These are phyloP conservation scores for Scomber japonicus DNA, from an alignment of 2,113 vertebrate species.

Conservation along the genomic window DNA sequence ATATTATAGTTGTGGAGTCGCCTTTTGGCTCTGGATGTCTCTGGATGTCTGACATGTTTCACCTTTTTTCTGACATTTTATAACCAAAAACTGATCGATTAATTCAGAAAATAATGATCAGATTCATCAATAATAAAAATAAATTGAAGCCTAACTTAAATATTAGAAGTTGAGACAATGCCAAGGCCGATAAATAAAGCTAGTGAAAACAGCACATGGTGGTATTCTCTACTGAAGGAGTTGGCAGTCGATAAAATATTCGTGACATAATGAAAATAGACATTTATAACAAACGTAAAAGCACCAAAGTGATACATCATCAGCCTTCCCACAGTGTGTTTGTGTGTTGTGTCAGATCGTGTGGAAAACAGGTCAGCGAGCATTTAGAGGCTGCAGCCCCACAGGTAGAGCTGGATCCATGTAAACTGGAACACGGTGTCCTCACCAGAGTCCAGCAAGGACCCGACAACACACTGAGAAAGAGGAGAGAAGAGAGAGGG, in stretches of 20 bases:
- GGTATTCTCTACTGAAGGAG: not conserved
- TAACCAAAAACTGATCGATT: too few species aligned
- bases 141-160: too few species aligned
- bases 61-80: too few species aligned
- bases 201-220: not conserved
- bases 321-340: not conserved
- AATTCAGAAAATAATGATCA: too few species aligned
- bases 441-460: slow-evolving; percentile 48
- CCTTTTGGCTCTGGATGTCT: too few species aligned
- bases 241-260: too few species aligned
- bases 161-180: too few species aligned
- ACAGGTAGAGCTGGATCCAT: slow-evolving; percentile 51
- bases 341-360: slow-evolving; percentile 23
- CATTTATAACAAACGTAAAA: not conserved
- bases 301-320: not conserved
- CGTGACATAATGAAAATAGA: not conserved
- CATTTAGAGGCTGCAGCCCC: slow-evolving; percentile 53
- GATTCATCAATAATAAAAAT: too few species aligned
- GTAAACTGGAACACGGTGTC: slow-evolving; percentile 67
- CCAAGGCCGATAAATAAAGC: not conserved
- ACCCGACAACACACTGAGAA: slow-evolving; percentile 6
- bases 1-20: too few species aligned
- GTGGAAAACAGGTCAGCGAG: slow-evolving; percentile 72
- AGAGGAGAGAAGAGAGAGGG: not conserved
- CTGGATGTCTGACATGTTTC: too few species aligned